Evolutionary conservation across 2,888 invertebrate genomes (phyloP), one percentile per base, ranked within the genome.

Genomic region (Neoitamus cyanurus): DNA sequence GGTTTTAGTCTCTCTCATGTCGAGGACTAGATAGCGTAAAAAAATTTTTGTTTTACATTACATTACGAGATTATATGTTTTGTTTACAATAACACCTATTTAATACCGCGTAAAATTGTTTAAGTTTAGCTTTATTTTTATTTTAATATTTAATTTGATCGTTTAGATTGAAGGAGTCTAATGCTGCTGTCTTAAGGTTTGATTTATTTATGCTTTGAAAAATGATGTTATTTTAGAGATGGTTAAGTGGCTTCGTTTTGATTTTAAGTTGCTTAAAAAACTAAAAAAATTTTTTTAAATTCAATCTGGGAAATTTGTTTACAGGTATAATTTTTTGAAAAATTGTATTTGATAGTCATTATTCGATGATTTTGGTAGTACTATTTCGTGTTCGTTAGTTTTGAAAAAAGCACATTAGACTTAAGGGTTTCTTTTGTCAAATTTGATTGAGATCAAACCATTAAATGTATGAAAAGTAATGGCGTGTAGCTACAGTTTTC

Each of bases 31-130:
- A 75, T 37, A 75, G 75, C 75, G 75, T 75, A 75, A 42, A 75
- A 73, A 75, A 75, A 20, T 73, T 75, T n/a, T 75, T 28, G 36
- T 75, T 75, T 73, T 25, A 58, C 58, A 58, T 58, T 58, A 58
- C 15, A 20, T 25, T 58, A 58, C 25, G 58, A 58, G 58, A 58
- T 15, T 58, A 58, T 25, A 9, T n/a, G 7, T 58, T 58, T 58
- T 58, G n/a, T 25, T 58, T 58, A 58, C 58, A 58, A 58, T 58
- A 58, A 58, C 58, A 58, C 25, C 58, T 58, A 58, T 58, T 58
- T 58, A 20, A 58, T 58, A n/a, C 3, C 58, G 58, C 58, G 9
- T 58, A 58, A 58, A 58, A 25, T 25, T 58, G 15, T 58, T 58
- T 58, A 42, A 42, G 42, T 58, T 20, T 58, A 20, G 58, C 25